phyloP scores from a whole-genome alignment of 2,113 vertebrate genomes.

The Hypocryptadius cinnamomeus region DNA sequence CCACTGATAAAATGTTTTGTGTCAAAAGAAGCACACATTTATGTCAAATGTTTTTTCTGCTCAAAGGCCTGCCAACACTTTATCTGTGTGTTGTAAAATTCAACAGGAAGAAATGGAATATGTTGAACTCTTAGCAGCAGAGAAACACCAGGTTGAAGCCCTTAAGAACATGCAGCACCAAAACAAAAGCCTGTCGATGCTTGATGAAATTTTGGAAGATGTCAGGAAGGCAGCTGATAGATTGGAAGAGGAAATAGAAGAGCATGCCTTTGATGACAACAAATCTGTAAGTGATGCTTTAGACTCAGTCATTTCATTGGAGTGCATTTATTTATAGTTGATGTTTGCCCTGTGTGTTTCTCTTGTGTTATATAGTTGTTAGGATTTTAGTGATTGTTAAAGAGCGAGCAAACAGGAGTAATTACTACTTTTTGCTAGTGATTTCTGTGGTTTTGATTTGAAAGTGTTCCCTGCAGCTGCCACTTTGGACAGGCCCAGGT shows the following conservation, averaged over 20 bases:
- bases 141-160: slow-evolving; percentile 92
- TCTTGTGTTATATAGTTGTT: neutral
- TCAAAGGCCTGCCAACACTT: neutral
- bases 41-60: neutral
- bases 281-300: slow-evolving; percentile 77
- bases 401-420: neutral
- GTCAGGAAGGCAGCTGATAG: slow-evolving; percentile 91
- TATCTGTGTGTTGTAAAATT: neutral
- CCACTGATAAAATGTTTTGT: neutral
- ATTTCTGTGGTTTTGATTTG: neutral
- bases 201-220: slow-evolving; percentile 94
- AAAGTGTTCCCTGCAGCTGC: neutral
- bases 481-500: neutral
- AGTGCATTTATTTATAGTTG: neutral
- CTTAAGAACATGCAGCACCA: slow-evolving; percentile 82
- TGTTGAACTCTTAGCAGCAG: slow-evolving; percentile 89
- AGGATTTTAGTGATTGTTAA: neutral
- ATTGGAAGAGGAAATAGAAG: slow-evolving; percentile 92
- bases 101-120: slow-evolving; percentile 93
- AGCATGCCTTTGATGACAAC: slow-evolving; percentile 94
- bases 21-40: neutral
- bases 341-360: neutral
- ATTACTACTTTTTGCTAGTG: neutral
- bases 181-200: slow-evolving; percentile 89
- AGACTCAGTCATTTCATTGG: neutral